Evolutionary conservation across 2,888 invertebrate species (phyloP), one percentile per base, ranked within the genome.

Genomic region (Lepas anatifera): DNA sequence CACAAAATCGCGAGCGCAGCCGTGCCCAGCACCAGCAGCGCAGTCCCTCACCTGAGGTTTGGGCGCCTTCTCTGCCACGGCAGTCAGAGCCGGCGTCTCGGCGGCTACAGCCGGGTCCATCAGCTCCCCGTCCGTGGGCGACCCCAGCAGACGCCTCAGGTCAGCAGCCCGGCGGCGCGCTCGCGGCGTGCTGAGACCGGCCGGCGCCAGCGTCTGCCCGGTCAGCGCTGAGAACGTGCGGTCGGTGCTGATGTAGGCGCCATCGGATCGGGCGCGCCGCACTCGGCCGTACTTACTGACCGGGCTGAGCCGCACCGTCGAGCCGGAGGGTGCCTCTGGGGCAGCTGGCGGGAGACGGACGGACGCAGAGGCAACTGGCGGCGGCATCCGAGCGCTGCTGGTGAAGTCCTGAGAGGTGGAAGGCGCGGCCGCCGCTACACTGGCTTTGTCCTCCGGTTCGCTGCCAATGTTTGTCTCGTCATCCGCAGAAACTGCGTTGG

Each of bases 41-140:
- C 98, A 97, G 0, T n/a, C 25, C 6, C 48, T 11, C 48, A 48
- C 48, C 48, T n/a, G 48, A 48, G 25, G 16, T 25, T 1, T 48
- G 25, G 25, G 7, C 7, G 25, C n/a, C 48, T 48, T 48, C n/a
- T 4, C 41, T 16, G 41, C 41, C 41, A 41, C 41, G 1, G 41
- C 41, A 16, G 3, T 4, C 41, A 41, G 41, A 2, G 41, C 41
- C 41, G 41, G 41, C 41, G 41, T 41, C 11, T 41, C 3, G 41
- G 1, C 41, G 41, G 10, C 41, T 10, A 10, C 41, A 16, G 41
- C 11, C 41, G 39, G 8, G 39, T 7, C 39, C 39, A 13, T 7
- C 39, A 13, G 13, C 39, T 7, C 39, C 8, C 8, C 39, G 8
- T 13, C 52, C 1, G 29, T 18, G 29, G 52, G 4, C 35, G 32